Evolutionary conservation across 2,113 vertebrate species (phyloP).

Genomic region (Corythornis vintsioides): DNA sequence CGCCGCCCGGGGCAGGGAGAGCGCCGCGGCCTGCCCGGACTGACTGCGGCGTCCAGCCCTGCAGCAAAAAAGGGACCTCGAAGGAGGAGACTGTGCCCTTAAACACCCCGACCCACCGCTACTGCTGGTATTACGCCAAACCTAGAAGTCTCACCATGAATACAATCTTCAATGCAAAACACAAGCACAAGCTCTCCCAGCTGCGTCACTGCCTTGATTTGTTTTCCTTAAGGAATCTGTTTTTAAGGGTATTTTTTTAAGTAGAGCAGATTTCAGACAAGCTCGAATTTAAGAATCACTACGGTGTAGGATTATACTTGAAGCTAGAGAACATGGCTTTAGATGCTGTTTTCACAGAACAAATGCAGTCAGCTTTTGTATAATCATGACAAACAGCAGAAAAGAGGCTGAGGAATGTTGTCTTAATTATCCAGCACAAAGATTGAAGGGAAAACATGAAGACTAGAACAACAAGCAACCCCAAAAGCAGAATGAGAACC

Average conservation of each 20-base stretch:
- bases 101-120: not conserved
- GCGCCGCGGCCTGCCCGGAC: not conserved
- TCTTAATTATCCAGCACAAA: slow-evolving; percentile 11
- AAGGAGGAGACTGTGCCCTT: too few relatives aligned
- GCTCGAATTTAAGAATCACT: not conserved
- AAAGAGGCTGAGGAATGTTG: slow-evolving; percentile 44
- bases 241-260: not conserved
- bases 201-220: not conserved
- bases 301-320: not conserved
- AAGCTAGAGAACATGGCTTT: not conserved
- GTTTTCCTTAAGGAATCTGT: not conserved
- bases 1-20: not conserved
- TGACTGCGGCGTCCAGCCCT: not conserved
- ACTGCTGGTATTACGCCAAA: not conserved
- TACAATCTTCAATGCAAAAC: not conserved
- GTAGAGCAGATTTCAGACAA: not conserved
- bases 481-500: not conserved
- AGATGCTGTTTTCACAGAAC: not conserved
- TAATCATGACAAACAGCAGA: slow-evolving; percentile 40
- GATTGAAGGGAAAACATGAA: not conserved
- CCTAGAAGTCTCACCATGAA: not conserved
- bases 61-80: too few relatives aligned
- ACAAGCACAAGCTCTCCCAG: not conserved
- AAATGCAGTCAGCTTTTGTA: not conserved
- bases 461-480: not conserved